Evolutionary conservation across 2,888 invertebrate genomes (phyloP), one percentile per base, ranked within the genome.

Genomic region (Phasia obesa): DNA sequence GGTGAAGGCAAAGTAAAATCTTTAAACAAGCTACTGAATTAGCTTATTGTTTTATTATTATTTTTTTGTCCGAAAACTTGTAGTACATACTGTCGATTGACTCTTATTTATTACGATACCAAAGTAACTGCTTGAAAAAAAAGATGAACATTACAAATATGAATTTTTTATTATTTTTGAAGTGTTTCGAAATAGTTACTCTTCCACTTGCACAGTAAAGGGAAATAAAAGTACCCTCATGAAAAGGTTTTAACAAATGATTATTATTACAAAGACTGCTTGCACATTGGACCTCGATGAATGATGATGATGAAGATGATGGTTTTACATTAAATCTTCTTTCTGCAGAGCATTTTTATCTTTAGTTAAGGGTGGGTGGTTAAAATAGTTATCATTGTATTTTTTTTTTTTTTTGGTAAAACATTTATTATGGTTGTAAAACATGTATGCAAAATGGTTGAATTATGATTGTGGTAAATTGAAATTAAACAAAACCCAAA

Each of bases 391-490:
- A 21, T 42, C 11, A 21, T 21, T 23, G 21, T 31, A 35, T 62
- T 42, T 42, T 19, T 67, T 2, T 49, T 55, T 44, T 44, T 73
- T 31, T 42, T 65, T 51, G 27, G 23, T 64, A 44, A 21, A 38
- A 59, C 65, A 59, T 75, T 67, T 67, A 75, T 75, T 75, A 47
- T 57, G 65, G 47, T 75, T 75, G 65, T 67, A 75, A 60, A 81
- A 70, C 38, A 53, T 64, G 47, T 57, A 73, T 60, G 67, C 62
- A 67, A 77, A 82, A 81, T 81, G 55, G 60, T 67, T 81, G 77
- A 77, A 73, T 73, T 77, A 81, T 81, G 77, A 77, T 81, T 81
- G 76, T 77, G 65, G 65, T 25, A 73, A 82, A 74, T 73, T 74
- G 69, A 64, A 69, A 59, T 1, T 42, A 77, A 57, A 71, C 64